Evolutionary conservation across 2,113 vertebrate genomes (phyloP).

Genomic region (Bostrychus sinensis): DNA sequence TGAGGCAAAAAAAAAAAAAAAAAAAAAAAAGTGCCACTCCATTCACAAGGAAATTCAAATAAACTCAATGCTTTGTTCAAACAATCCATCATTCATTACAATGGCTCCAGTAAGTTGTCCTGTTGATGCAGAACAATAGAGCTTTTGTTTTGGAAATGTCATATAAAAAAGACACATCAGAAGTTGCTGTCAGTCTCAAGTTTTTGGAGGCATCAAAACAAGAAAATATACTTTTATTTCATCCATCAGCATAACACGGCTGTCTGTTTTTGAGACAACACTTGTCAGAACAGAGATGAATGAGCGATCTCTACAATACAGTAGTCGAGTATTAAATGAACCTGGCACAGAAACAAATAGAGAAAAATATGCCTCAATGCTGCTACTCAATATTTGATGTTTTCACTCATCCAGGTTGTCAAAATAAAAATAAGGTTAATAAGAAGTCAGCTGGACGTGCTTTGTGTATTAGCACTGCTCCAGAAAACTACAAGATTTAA

Average conservation of each 20-base stretch:
- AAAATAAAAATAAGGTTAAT: too few species aligned
- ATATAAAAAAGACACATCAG: conserved; percentile 4
- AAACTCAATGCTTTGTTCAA: conserved; percentile 30
- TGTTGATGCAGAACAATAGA: conserved; percentile 1
- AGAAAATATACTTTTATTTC: conserved; percentile 7
- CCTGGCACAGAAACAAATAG: neutral
- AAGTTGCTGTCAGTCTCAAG: conserved; percentile 4
- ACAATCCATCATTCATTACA: conserved; percentile 47
- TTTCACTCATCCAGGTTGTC: neutral
- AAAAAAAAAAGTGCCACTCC: too few species aligned
- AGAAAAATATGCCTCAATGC: neutral
- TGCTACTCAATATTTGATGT: neutral
- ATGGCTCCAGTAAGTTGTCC: conserved; percentile 6
- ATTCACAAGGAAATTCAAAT: conserved; percentile 54
- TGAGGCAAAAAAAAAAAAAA: conserved; percentile 57
- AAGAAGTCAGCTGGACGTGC: too few species aligned
- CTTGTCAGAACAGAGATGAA: neutral
- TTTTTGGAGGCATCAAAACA: conserved; percentile 9
- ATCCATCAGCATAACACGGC: conserved; percentile 1
- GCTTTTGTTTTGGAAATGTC: neutral
- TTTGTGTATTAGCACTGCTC: too few species aligned
- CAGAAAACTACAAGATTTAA: too few species aligned
- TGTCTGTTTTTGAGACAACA: conserved; percentile 18
- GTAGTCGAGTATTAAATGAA: conserved; percentile 2
- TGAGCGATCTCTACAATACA: neutral